phyloP scores from a whole-genome alignment of 1,140 invertebrate species.

The Copidosoma floridanum region DNA sequence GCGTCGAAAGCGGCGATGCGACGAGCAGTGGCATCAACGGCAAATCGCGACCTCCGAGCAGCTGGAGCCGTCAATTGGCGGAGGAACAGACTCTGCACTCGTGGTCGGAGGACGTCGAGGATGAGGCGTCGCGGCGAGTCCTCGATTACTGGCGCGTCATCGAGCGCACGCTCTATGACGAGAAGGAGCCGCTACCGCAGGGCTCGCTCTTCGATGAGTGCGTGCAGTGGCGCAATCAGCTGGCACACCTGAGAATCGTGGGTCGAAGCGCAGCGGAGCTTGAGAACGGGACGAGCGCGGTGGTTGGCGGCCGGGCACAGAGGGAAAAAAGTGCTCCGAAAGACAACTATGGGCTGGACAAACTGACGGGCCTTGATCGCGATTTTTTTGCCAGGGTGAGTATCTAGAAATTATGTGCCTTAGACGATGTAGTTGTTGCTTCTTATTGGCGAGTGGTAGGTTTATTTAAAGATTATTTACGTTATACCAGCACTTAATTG shows the following conservation, averaged over 20 bases:
- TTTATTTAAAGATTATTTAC: background rate
- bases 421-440: too few relatives aligned
- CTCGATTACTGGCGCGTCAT: slow-evolving; percentile 44
- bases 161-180: slow-evolving; percentile 46
- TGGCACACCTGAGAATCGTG: slow-evolving; percentile 41
- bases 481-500: background rate
- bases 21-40: background rate
- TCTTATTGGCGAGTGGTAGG: too few relatives aligned
- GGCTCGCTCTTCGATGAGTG: slow-evolving; percentile 43
- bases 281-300: background rate
- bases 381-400: background rate
- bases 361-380: background rate
- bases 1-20: background rate
- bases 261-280: background rate
- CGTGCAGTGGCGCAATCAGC: slow-evolving; percentile 47
- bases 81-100: slow-evolving; percentile 35
- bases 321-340: background rate
- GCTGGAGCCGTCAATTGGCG: slow-evolving; percentile 32
- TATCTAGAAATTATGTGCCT: too few relatives aligned
- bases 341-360: background rate
- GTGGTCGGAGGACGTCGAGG: slow-evolving; percentile 46
- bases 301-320: background rate
- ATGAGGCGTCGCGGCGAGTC: slow-evolving; percentile 39
- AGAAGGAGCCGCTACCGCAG: slow-evolving; percentile 30
- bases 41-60: background rate